Evolutionary conservation across 2,113 vertebrate species (phyloP), one percentile per base, ranked within the genome.

Genomic region (Aphyosemion australe): DNA sequence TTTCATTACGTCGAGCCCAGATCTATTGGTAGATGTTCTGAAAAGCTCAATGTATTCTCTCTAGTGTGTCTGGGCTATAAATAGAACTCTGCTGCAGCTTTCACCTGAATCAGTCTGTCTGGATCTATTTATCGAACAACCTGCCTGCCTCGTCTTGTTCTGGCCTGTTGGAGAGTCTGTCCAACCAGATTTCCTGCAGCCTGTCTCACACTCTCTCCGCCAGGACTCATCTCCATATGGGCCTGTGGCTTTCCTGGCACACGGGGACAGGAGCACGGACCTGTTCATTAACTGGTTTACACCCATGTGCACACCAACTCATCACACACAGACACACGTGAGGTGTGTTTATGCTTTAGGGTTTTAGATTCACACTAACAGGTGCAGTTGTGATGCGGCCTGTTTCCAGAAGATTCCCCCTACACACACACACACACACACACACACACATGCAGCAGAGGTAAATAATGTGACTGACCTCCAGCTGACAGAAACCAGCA

Each of bases 401-500:
- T 20, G 41, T 64, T 26, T 72, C 16, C 43, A 45, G 39, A n/a
- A 66, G 54, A 26, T 10, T 37, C 34, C 34, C 34, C 34, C 5
- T 26, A 26, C 26, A 26, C 26, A 2, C 34, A 37, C 34, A 8
- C 34, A 8, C 34, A 8, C 34, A 37, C 34, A 37, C 34, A 10
- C 34, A 37, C 34, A 10, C 34, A 37, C 34, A 37, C 34, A 37
- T 7, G 26, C 26, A 26, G 26, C 26, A 37, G 34, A 37, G 7
- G 6, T 47, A 74, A 82, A 58, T 3, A 37, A 51, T 41, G 15
- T 31, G 32, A 79, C 88, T 81, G 0, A 91, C 89, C 88, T 91
- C 88, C 9, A 89, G 75, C 15, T 88, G 89, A 66, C 87, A 87
- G 84, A 91, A 89, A 14, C 86, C 84, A 0, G 80, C 41, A 64